Evolutionary conservation across 2,888 invertebrate genomes (phyloP), one percentile per base, ranked within the genome.

Genomic region (Apotomis turbidana): DNA sequence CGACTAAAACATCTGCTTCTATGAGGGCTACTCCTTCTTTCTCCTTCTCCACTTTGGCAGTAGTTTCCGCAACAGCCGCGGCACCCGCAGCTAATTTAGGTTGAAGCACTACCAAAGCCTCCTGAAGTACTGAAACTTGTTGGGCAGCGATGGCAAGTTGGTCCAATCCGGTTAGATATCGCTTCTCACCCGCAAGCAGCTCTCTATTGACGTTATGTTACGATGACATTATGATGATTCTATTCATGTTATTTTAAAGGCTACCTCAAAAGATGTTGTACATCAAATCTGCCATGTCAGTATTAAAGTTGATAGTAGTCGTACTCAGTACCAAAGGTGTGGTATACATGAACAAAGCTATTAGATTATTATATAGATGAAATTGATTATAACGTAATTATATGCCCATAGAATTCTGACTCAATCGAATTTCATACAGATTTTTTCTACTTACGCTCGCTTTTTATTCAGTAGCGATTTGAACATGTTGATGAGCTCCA

Each of bases 401-500:
- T 27, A 41, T 61, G 8, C 12, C n/a, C 36, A 44, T 27, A 6
- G 44, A 44, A 44, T 8, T 44, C 44, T 44, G 8, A 6, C 6
- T 41, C 6, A 41, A 41, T 41, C 41, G 1, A 6, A 41, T 41
- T 41, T 41, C 5, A 41, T 41, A 6, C 6, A 41, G 41, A 41
- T 41, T 41, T 6, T 27, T 49, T 49, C 9, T 49, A 94, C 94
- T 90, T 90, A 96, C 95, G 93, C 94, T 93, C 98, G 90, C 84
- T 98, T 98, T 74, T 95, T 95, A 27, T 89, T 93, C 8, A 98
- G 90, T 58, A 98, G 93, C 0, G 95, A 91, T 85, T 98, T 98
- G 81, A 98, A 99, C 51, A 98, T 98, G 82, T 96, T 97, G 76
- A 99, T 98, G 81, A 98, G 94, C 83, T 98, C 98, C 76, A 98